phyloP scores from a whole-genome alignment of 92 coral and sea anemone genomes.

The Umimayanthus chanpuru region DNA sequence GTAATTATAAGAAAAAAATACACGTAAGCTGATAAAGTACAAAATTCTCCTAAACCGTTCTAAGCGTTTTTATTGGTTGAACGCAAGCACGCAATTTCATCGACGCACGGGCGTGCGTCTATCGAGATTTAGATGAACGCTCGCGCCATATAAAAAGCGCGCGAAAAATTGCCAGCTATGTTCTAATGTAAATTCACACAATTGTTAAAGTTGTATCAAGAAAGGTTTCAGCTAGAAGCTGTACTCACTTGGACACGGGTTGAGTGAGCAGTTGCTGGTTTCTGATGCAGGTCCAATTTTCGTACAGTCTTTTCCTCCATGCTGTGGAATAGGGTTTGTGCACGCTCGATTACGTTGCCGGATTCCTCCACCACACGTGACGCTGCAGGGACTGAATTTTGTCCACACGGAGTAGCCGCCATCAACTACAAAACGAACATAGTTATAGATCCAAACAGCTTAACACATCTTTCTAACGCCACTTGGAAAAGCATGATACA shows the following conservation, averaged over 20 bases:
- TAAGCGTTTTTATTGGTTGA: too few relatives aligned
- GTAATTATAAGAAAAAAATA: too few relatives aligned
- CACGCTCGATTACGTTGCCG: slow-evolving; percentile 84
- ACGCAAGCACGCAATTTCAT: too few relatives aligned
- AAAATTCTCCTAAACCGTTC: too few relatives aligned
- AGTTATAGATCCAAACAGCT: too few relatives aligned
- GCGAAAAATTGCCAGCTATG: too few relatives aligned
- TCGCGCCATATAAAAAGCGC: too few relatives aligned
- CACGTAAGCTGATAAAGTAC: too few relatives aligned
- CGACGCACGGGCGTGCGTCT: too few relatives aligned
- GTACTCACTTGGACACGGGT: slow-evolving; percentile 88
- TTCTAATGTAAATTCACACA: neutral
- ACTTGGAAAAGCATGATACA: too few relatives aligned
- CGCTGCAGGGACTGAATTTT: slow-evolving; percentile 81
- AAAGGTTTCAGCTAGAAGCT: neutral
- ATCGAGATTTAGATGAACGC: too few relatives aligned
- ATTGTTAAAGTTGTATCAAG: neutral
- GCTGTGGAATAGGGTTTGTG: slow-evolving; percentile 77
- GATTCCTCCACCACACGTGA: slow-evolving; percentile 90
- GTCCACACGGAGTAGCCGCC: slow-evolving; percentile 94
- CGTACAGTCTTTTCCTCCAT: slow-evolving; percentile 91
- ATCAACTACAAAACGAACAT: slow-evolving; percentile 54
- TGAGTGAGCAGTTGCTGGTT: slow-evolving; percentile 75
- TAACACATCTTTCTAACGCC: too few relatives aligned
- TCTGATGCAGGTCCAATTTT: slow-evolving; percentile 68